Evolutionary conservation across 2,113 vertebrate genomes (phyloP), one percentile per base, ranked within the genome.

Genomic region (Archilochus colubris): DNA sequence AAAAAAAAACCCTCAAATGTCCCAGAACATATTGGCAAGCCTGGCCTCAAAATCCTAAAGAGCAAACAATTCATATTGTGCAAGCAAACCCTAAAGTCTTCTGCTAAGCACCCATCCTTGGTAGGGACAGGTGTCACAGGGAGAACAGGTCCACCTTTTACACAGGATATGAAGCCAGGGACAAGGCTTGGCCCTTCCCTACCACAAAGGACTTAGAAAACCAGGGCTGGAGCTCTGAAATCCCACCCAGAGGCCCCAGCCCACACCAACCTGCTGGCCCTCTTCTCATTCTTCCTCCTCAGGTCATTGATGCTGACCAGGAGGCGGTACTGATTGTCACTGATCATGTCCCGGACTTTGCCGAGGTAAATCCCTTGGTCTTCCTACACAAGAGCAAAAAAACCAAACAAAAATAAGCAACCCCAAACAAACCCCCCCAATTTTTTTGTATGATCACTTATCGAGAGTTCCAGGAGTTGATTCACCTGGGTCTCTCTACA

Each of bases 281-380:
- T 98, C 77, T 97, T 98, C 91, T 99, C 99, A 10, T 99, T 99
- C 91, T 99, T 99, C 57, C 98, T 98, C 46, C 99, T 97, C 91
- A 99, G 98, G 80, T 99, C 99, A 43, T 99, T 99, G 94, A 99
- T 98, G 82, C 98, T 99, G 93, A 99, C 98, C 3, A 99, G 97
- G 66, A 99, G 98, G 2, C 99, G 98, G 14, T 97, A 97, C 50
- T 98, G 98, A 46, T 99, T 99, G 61, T 99, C 99, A 13, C 98
- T 98, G 98, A 99, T 98, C 98, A 99, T 99, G 86, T 99, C 98
- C 57, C 99, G 98, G 17, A 99, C 98, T 96, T 99, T 99, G 95
- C 98, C 98, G 64, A 99, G 99, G 89, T 99, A 99, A 86, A 99
- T 80, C 6, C 99, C 99, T 82, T 99, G 99, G 82, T 99, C 99